These are phyloP conservation scores for Aurelia coerulea DNA, from an alignment of 30 jellyfish, hydroid and myxozoan genomes.

Conservation along the genomic window DNA sequence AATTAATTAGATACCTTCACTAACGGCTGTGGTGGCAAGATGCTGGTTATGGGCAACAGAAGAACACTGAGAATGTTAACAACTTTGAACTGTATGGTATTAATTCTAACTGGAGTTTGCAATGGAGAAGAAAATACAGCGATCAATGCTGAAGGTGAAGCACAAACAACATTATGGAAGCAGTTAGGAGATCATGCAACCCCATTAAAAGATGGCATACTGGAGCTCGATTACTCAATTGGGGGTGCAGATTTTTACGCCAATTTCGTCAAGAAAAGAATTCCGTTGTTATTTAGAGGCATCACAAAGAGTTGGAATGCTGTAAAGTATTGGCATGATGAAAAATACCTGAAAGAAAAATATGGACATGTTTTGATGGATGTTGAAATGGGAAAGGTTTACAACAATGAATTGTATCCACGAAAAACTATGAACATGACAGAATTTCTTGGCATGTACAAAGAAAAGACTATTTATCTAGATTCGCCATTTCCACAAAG, in stretches of 20 bases:
- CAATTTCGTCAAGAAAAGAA: conserved; percentile 77
- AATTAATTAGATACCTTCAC: too few relatives aligned
- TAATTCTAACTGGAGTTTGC: too few relatives aligned
- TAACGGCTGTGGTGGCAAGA: too few relatives aligned
- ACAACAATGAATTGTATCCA: conserved; percentile 62
- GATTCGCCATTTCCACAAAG: conserved; percentile 97
- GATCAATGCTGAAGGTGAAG: neutral
- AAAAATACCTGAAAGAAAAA: conserved; percentile 66
- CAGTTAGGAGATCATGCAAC: conserved; percentile 89
- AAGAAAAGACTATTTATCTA: conserved; percentile 67
- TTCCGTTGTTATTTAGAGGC: conserved; percentile 90
- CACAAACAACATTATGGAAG: neutral
- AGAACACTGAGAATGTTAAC: too few relatives aligned
- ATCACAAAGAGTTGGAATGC: conserved; percentile 91
- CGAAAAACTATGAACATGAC: conserved; percentile 87
- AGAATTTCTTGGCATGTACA: conserved; percentile 75
- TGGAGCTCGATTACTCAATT: conserved; percentile 80
- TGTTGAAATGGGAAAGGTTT: conserved; percentile 84
- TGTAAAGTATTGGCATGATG: conserved; percentile 85
- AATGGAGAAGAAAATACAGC: neutral
- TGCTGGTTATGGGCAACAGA: too few relatives aligned
- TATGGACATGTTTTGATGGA: conserved; percentile 84
- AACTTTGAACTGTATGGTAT: too few relatives aligned
- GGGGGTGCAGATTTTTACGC: conserved; percentile 95
- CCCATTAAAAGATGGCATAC: conserved; percentile 56